Evolutionary conservation across 2,113 vertebrate species (phyloP), one percentile per base, ranked within the genome.

Genomic region (Climacteris rufus): DNA sequence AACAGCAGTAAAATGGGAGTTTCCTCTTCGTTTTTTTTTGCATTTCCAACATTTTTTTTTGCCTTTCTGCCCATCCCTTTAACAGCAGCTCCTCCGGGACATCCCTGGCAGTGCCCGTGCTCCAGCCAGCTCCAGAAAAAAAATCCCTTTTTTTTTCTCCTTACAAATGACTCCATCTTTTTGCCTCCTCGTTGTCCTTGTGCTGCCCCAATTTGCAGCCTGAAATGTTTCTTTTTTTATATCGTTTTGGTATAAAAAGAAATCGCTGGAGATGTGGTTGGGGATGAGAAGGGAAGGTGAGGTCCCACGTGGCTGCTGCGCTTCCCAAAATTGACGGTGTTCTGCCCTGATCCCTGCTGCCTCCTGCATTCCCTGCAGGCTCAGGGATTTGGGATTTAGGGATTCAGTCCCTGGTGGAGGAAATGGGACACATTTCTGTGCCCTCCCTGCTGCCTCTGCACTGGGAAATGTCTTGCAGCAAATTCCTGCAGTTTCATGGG

Each of bases 291-390:
- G 42, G 53, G 39, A 19, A 56, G 39, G 15, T 18, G 3, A 0
- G 27, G 31, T 57, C 54, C 54, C 24, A 7, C 2, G 11, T 16
- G 65, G 70, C 28, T 49, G 11, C 64, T 45, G 40, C 13, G 0
- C 35, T 86, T 57, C 42, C 83, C 50, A 33, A 57, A 66, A n/a
- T 0, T 40, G 56, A 5, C 2, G 0, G 40, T 0, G 2, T 0
- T 6, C 9, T 23, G 56, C n/a, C 45, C 49, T 21, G 42, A 76
- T 9, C 66, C 47, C 31, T 37, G 11, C 16, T 63, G 28, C 52
- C 17, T 37, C 13, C 16, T 40, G 28, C 83, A 33, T 33, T 68
- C 37, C 53, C 59, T 24, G 45, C 77, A 7, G 7, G 22, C 53
- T 1, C 18, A 0, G 45, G 24, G 50, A 8, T 30, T 9, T 60